Base-by-base conservation (phyloP, 2,113 vertebrate species). In the Trochalopteron elliotii region DNA sequence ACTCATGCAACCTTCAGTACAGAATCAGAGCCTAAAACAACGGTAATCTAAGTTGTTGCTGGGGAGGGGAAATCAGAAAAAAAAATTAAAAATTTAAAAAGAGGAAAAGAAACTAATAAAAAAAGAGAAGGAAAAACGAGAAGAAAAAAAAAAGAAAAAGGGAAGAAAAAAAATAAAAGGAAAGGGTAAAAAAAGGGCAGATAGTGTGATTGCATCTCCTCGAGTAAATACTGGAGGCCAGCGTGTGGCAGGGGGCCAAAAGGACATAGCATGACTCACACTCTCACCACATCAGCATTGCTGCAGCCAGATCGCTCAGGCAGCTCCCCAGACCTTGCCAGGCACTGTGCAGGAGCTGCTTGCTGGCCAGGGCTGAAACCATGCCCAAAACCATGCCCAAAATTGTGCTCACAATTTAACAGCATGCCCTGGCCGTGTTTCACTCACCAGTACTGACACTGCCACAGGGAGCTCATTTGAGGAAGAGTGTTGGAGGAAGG, bases 41-140 rank as follows among this genome's bases (percentile, higher is more conserved):
- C 10, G 19, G 20, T 7, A 75, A 87, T 35, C 10, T 42, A 44
- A 70, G 7, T 2, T 52, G 25, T 25, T 68, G 15, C 6, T 53
- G 49, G 5, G 14, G 2, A 60, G 3, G 7, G 5, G 10, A 49
- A 56, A 56, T 33, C 22, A 11, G 30, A 12, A 40, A 2, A 12
- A 18, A 24, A 33, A 59, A 17, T 8, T 25, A 24, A 33, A 59
- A 17, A 10, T 25, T 49, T 47, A 7, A 5, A 9, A 12, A 11
- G 4, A 18, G 4, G 28, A 28, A 22, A 11, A 17, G 1, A n/a
- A 11, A 18, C 1, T 27, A 50, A 39, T 5, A 10, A 24, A 27
- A 31, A 27, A 39, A 5, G 0, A 12, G 2, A 15, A 24, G 11
- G 4, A 10, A 31, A 49, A 60, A 50, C 0, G 0, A 70, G 37